Conservation (phyloP, 64 coral and sea anemone species). For the Orbicella faveolata region DNA sequence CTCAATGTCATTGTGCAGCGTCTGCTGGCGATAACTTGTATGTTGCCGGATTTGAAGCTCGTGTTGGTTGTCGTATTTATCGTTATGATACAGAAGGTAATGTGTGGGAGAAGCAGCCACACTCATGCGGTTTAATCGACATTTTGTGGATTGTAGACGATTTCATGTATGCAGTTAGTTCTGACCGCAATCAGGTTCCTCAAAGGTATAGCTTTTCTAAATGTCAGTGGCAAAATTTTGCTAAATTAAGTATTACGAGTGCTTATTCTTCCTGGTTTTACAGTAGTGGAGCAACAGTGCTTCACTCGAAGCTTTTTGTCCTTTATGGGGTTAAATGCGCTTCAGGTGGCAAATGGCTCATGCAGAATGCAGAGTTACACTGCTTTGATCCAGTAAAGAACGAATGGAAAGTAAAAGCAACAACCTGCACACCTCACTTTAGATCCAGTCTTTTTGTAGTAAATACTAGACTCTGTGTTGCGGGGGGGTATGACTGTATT, state of each 20-base stretch:
- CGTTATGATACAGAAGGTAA: not conserved
- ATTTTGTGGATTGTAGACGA: not conserved
- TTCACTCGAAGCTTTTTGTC: not conserved
- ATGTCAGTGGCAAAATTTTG: not conserved
- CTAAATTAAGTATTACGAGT: not conserved
- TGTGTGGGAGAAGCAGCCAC: not conserved
- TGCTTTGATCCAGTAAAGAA: constrained; percentile 2
- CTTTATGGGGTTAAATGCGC: constrained; percentile 24
- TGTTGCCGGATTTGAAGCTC: too few species aligned
- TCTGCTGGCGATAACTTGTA: not conserved
- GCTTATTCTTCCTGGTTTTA: too few species aligned
- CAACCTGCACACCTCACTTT: not conserved
- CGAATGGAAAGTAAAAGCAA: constrained; percentile 12
- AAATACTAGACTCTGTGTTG: not conserved
- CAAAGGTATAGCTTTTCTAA: not conserved
- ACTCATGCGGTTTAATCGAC: not conserved
- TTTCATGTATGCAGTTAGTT: not conserved
- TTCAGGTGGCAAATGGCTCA: not conserved
- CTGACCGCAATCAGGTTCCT: not conserved
- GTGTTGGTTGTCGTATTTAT: not conserved
- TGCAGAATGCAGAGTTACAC: not conserved
- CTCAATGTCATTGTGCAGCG: not conserved
- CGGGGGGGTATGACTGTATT: not conserved
- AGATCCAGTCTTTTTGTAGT: constrained; percentile 6
- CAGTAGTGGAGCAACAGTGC: not conserved